A percentile compares a stretch with the other conserved stretches of the same genome.
These are phyloP conservation scores for Dinoponera quadriceps DNA, from an alignment of 1,140 invertebrate genomes.

Conservation along the genomic window DNA sequence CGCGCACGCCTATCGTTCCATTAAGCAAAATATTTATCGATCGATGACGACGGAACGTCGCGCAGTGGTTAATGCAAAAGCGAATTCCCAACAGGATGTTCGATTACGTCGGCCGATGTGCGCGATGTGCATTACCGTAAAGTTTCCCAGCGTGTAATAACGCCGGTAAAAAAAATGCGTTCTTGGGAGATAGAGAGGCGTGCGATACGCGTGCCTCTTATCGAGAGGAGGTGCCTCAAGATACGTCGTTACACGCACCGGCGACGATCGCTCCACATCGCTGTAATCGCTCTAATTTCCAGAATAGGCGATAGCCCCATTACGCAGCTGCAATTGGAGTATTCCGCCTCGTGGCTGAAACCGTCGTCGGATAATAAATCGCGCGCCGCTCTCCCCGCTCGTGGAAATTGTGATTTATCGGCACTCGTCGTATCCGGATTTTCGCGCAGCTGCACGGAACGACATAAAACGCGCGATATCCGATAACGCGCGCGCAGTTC, in stretches of 20 bases:
- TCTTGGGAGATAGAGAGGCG: conserved; percentile 22
- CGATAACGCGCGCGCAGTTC: no score
- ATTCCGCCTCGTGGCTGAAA: conserved; percentile 8
- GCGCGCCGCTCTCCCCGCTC: background rate
- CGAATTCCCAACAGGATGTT: conserved; percentile 29
- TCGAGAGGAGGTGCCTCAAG: conserved; percentile 6
- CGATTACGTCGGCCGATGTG: conserved; percentile 11
- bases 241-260: conserved; percentile 47
- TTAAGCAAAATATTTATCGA: conserved; percentile 36
- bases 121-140: conserved; percentile 55
- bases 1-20: background rate
- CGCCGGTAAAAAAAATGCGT: conserved; percentile 23
- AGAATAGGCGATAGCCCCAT: conserved; percentile 11
- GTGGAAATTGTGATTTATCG: conserved; percentile 12
- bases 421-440: conserved; percentile 2
- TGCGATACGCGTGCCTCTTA: conserved; percentile 34
- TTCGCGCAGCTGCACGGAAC: no score
- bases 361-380: conserved; percentile 10
- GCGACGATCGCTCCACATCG: conserved; percentile 16
- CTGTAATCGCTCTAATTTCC: conserved; percentile 37
- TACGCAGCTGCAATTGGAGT: conserved; percentile 19
- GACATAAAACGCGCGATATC: no score
- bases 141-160: conserved; percentile 45
- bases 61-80: background rate
- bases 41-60: background rate